Evolutionary conservation across 1,140 invertebrate species (phyloP), one percentile per base, ranked within the genome.

Genomic region (Sminthurinus signatus): DNA sequence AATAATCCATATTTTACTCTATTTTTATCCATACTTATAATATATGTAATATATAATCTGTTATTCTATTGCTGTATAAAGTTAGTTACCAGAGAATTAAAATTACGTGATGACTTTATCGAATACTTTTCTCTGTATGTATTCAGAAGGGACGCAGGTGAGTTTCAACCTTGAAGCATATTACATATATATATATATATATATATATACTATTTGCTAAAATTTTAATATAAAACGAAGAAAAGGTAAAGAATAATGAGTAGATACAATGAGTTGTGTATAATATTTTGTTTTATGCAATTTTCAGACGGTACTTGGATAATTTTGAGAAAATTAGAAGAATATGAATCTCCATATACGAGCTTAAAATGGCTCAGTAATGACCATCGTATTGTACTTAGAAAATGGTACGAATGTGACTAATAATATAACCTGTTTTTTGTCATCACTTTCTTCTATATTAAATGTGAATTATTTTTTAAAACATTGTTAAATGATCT

Each of bases 281-380:
- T n/a, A n/a, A n/a, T n/a, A n/a, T n/a, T n/a, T n/a, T n/a, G n/a
- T n/a, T n/a, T n/a, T n/a, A n/a, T n/a, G n/a, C n/a, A n/a, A n/a
- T n/a, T n/a, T 36, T 5, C 32, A 8, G 32, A 36, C 32, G 32
- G 32, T 8, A 36, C 32, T 8, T 36, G 79, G 80, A 65, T 82
- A 81, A 84, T 94, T 76, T 76, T 95, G 46, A 83, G 93, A 62
- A 90, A 89, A 75, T 77, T 98, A 27, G 89, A 96, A 78, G 87
- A 96, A 75, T 98, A 95, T 83, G 95, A 98, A 82, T 94, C 92
- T 64, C 94, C 94, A 14, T 91, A 89, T 77, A 88, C 97, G 77
- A 93, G 93, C 58, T 83, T 91, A 73, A 88, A 82, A 71, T 81
- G 82, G 69, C 78, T 81, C 72, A 81, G 79, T 72, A 76, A 76